These are phyloP conservation scores for Cyprinella venusta DNA, from an alignment of 2,797 vertebrate species.

Conservation along the genomic window DNA sequence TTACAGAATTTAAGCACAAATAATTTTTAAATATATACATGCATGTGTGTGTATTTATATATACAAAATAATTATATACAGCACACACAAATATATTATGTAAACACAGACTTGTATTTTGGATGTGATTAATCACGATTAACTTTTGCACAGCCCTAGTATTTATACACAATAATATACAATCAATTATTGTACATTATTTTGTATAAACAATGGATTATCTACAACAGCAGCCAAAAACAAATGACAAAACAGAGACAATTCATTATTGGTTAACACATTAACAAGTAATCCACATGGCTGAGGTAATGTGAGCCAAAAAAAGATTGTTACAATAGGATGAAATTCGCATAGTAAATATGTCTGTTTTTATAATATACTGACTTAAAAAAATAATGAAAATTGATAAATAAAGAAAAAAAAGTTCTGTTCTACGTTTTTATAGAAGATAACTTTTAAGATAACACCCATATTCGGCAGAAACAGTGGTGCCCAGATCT, in stretches of 20 bases:
- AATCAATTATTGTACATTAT: too few species aligned
- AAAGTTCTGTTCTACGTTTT: neutral
- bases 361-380: neutral
- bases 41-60: too few species aligned
- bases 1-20: too few species aligned
- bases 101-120: too few species aligned
- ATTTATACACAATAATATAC: too few species aligned
- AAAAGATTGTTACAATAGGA: neutral
- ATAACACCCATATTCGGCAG: neutral
- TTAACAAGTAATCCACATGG: neutral
- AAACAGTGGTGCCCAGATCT: constrained; percentile 2
- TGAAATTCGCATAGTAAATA: neutral
- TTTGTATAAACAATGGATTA: neutral
- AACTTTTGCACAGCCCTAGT: too few species aligned
- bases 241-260: neutral
- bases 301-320: neutral
- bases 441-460: neutral
- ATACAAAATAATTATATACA: too few species aligned
- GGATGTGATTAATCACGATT: too few species aligned
- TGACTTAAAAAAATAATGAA: neutral
- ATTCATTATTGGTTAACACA: neutral
- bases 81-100: too few species aligned
- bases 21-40: too few species aligned
- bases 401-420: too few species aligned
- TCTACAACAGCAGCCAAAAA: neutral